Evolutionary conservation across 2,113 vertebrate genomes (phyloP).

Genomic region (Pelodiscus sinensis): DNA sequence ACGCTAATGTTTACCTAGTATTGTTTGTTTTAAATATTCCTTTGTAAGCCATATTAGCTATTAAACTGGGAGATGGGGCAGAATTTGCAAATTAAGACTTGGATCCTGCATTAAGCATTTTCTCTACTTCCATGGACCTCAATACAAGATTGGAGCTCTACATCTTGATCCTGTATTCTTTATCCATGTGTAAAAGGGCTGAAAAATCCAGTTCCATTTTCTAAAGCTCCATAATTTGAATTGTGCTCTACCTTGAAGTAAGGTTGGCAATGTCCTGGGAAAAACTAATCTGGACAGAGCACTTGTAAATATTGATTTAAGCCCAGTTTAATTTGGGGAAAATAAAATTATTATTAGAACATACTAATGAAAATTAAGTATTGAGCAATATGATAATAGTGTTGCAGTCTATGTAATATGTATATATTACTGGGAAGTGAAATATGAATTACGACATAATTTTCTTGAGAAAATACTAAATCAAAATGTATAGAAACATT

Average conservation of each 20-base stretch:
- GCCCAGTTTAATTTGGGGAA: not conserved
- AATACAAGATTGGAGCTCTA: not conserved
- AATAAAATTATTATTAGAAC: not conserved
- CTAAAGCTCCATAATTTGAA: not conserved
- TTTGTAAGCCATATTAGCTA: not conserved
- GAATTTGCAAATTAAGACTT: rapidly evolving
- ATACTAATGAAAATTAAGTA: not conserved
- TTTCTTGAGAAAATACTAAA: not conserved
- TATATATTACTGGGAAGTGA: not conserved
- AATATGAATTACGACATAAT: not conserved
- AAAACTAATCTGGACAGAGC: not conserved
- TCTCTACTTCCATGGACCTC: not conserved
- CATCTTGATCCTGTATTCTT: not conserved
- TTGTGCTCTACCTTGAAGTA: not conserved
- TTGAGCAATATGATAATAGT: not conserved
- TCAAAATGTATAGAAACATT: not conserved
- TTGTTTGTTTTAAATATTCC: not conserved
- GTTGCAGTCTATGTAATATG: not conserved
- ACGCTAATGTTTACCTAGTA: not conserved
- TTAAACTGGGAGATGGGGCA: not conserved
- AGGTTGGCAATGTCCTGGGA: not conserved
- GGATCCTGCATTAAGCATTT: not conserved
- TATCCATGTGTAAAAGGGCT: not conserved
- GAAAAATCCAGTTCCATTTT: slow-evolving; percentile 9
- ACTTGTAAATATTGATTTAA: not conserved